Evolutionary conservation across 2,113 vertebrate genomes (phyloP).

Genomic region (Empidonax alnorum): DNA sequence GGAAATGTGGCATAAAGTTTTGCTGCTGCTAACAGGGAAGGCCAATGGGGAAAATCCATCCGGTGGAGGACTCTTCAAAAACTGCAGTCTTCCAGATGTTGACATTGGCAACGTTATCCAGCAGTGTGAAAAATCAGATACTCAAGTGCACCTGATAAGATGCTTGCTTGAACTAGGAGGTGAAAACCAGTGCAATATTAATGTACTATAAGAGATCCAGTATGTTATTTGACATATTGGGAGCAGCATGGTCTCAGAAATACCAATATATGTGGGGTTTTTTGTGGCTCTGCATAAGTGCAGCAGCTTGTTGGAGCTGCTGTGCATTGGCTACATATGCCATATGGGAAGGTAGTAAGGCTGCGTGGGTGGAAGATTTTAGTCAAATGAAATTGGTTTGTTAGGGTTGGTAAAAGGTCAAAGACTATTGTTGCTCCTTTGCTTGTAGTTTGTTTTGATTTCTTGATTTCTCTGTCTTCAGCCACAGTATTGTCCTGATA

Average conservation of each 20-base stretch:
- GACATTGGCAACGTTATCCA: slow-evolving; percentile 71
- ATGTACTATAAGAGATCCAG: background rate
- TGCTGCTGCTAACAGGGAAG: slow-evolving; percentile 75
- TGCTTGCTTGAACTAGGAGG: slow-evolving; percentile 76
- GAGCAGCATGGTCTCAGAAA: background rate
- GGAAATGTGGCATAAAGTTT: slow-evolving; percentile 73
- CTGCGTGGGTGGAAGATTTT: background rate
- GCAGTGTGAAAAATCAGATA: slow-evolving; percentile 27
- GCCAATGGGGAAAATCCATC: slow-evolving; percentile 19
- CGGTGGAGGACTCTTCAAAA: slow-evolving; percentile 53
- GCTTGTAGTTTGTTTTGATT: background rate
- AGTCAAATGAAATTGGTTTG: background rate
- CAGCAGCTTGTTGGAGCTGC: background rate
- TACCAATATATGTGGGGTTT: background rate
- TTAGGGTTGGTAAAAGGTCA: background rate
- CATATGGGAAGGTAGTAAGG: background rate
- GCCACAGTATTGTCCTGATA: background rate
- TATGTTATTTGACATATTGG: background rate
- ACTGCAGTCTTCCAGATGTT: slow-evolving; percentile 67
- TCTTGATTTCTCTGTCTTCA: background rate
- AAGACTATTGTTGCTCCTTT: background rate
- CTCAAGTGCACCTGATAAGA: slow-evolving; percentile 61
- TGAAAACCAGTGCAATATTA: slow-evolving; percentile 22
- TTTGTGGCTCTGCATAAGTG: background rate
- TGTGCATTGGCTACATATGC: background rate